Percentiles rank a stretch among this genome's conserved stretches.
Conservation (phyloP, 2,888 invertebrate species). For the Trileptium ribeirensis region DNA sequence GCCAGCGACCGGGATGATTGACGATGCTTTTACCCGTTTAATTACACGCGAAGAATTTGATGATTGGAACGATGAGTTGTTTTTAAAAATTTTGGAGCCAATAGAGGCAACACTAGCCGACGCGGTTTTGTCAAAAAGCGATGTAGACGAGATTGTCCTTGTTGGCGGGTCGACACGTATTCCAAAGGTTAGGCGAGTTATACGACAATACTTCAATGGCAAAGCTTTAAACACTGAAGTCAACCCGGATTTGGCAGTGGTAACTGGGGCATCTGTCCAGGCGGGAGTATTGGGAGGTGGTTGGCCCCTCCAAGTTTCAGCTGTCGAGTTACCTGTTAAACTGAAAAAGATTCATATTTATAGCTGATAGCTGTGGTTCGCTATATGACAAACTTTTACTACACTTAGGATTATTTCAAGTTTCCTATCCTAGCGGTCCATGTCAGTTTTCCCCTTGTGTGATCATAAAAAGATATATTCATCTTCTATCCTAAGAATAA, state of each 20-base stretch:
- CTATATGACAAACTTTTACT: too few relatives aligned
- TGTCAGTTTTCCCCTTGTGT: too few relatives aligned
- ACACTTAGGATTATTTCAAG: too few relatives aligned
- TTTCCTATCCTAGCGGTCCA: too few relatives aligned
- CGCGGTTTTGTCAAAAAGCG: conserved; percentile 46
- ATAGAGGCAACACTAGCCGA: conserved; percentile 53
- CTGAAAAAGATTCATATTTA: conserved; percentile 34
- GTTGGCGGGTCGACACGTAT: conserved; percentile 58
- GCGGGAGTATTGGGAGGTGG: conserved; percentile 57
- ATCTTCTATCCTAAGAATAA: too few relatives aligned
- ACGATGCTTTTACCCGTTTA: neutral
- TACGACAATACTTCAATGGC: conserved; percentile 53
- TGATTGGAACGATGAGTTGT: conserved; percentile 53
- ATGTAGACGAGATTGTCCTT: conserved; percentile 56
- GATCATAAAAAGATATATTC: too few relatives aligned
- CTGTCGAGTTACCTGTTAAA: conserved; percentile 45
- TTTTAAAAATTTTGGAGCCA: conserved; percentile 54
- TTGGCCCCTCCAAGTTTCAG: conserved; percentile 57
- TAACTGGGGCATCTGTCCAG: conserved; percentile 56
- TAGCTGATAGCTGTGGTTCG: neutral
- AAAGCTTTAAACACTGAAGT: conserved; percentile 49
- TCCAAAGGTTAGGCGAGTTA: conserved; percentile 54
- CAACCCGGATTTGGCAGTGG: conserved; percentile 57
- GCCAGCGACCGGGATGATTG: neutral
- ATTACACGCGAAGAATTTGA: conserved; percentile 54